Base-by-base conservation (phyloP, 2,113 vertebrate species). In the Hyperopisus bebe region DNA sequence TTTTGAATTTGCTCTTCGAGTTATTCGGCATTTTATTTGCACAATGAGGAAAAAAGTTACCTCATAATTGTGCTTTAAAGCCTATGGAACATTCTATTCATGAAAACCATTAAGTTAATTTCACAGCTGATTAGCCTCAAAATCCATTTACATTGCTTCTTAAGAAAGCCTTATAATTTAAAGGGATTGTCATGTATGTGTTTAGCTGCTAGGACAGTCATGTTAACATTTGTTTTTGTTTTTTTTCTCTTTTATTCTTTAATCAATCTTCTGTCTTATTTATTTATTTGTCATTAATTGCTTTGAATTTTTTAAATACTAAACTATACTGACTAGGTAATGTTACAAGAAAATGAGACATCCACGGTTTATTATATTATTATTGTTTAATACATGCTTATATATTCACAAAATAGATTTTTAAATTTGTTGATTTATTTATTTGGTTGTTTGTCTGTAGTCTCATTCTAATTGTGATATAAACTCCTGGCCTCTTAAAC, bases 41-140 rank as follows among this genome's bases (percentile, higher is more conserved):
- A 95, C 94, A 94, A 93, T 95, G 94, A 93, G 94, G 93, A 94
- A 95, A 92, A 93, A 94, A 95, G 94, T 95, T 94, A 95, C 94
- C 94, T 93, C 95, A 94, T 94, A 95, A 95, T 95, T 95, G 93
- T 95, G 95, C 94, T 94, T 94, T 95, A 95, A 95, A 53, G 19
- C 95, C 95, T 92, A 94, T 94, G 94, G 94, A 94, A 95, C 95
- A 95, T 94, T 92, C 92, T 92, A 91, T 94, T 95, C 94, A 95
- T 94, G 93, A 94, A 95, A 94, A 95, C 94, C 94, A 95, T 95
- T 94, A 95, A 95, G 92, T 94, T 94, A 95, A 95, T 95, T 95
- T 95, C 95, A 95, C 94, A 94, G 94, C 92, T 93, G 95, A 94
- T 94, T 94, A 93, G 93, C 92, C 94, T 42, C 93, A 92, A 94